phyloP scores from a whole-genome alignment of 2,888 invertebrate species.

The Cinara cedri region DNA sequence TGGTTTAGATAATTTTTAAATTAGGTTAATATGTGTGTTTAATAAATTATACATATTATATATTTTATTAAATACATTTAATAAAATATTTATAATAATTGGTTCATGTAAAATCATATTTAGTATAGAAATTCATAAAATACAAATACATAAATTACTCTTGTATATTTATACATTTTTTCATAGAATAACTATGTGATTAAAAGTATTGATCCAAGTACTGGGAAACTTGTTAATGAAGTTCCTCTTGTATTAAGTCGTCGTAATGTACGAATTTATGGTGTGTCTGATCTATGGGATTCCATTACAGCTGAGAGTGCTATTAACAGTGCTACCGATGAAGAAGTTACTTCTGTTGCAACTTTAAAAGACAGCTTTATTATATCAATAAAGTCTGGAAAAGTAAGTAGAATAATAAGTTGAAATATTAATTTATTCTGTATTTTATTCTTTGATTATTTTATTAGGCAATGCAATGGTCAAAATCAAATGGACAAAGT shows the following conservation, averaged over 20 bases:
- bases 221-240: conserved; percentile 54
- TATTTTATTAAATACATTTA: too few relatives aligned
- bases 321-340: conserved; percentile 51
- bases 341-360: conserved; percentile 48
- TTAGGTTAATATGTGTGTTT: too few relatives aligned
- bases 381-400: conserved; percentile 52
- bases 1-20: too few relatives aligned
- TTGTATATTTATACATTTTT: background rate
- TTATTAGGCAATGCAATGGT: conserved; percentile 60
- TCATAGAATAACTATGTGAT: conserved; percentile 42
- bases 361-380: conserved; percentile 53
- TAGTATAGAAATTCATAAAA: too few relatives aligned
- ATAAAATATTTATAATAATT: too few relatives aligned
- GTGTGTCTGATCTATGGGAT: conserved; percentile 52
- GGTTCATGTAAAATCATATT: too few relatives aligned
- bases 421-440: background rate
- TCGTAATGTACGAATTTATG: conserved; percentile 49
- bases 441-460: conserved; percentile 60
- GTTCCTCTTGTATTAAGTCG: conserved; percentile 53
- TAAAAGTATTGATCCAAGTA: conserved; percentile 51
- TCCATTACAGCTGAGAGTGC: conserved; percentile 52
- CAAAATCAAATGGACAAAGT: conserved; percentile 59
- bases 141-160: too few relatives aligned
- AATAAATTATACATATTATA: too few relatives aligned
- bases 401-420: conserved; percentile 14